phyloP scores from a whole-genome alignment of 2,888 invertebrate genomes.

The Ommatoiulus sabulosus region DNA sequence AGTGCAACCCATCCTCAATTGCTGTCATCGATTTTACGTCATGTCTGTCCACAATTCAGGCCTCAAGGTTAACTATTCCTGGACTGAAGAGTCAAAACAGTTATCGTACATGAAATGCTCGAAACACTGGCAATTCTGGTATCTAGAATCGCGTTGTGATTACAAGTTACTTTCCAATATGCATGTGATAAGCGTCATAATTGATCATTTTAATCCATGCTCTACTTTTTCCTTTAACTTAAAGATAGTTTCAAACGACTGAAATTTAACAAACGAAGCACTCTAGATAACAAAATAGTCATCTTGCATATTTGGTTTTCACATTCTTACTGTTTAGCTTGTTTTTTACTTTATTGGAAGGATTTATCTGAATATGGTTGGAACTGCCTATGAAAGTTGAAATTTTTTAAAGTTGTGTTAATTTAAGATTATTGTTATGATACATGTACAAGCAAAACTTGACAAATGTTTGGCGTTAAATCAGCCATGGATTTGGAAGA shows the following conservation, averaged over 20 bases:
- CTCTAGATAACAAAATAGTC: neutral
- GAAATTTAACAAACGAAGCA: neutral
- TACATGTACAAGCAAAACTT: neutral
- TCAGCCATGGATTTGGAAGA: neutral
- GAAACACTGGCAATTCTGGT: neutral
- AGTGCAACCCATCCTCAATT: neutral
- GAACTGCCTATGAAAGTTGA: neutral
- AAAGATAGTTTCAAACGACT: neutral
- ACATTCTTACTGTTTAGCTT: neutral
- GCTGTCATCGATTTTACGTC: conserved; percentile 32
- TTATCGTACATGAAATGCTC: neutral
- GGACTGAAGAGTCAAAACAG: conserved; percentile 2
- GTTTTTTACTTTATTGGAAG: neutral
- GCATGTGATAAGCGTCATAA: conserved; percentile 1
- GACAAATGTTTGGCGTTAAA: neutral
- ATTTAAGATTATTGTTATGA: neutral
- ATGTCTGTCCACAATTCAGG: conserved; percentile 12
- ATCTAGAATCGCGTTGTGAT: neutral
- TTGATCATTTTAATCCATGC: neutral
- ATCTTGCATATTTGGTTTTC: neutral
- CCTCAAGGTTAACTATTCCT: conserved; percentile 29
- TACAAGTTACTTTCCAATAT: neutral
- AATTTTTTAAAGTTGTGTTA: neutral
- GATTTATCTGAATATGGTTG: neutral
- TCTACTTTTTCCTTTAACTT: neutral